These are phyloP conservation scores for Mythimna vitellina DNA, from an alignment of 2,888 invertebrate genomes.

Conservation along the genomic window DNA sequence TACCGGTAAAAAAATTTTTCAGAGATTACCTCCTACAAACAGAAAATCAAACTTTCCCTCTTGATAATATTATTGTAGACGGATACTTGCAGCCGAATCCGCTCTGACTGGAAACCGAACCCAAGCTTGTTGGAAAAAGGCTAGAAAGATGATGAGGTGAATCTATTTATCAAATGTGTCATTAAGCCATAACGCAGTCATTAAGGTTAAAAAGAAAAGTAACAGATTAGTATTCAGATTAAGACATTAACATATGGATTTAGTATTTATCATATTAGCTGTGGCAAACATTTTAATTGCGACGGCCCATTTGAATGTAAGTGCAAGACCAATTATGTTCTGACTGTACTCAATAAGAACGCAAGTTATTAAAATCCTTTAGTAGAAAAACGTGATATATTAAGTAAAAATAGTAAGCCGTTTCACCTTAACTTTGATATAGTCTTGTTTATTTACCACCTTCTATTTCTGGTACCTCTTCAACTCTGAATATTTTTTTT, in stretches of 20 bases:
- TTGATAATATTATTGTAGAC: too few species aligned
- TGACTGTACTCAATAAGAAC: neutral
- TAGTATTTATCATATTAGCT: conserved; percentile 13
- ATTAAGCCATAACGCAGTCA: conserved; percentile 15
- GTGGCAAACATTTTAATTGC: neutral
- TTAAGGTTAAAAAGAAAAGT: conserved; percentile 5
- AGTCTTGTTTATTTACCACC: too few species aligned
- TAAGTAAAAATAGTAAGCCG: too few species aligned
- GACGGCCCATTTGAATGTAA: too few species aligned
- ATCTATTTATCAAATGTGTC: neutral
- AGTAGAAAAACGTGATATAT: neutral
- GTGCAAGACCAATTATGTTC: neutral
- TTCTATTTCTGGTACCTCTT: neutral
- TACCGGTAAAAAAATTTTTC: too few species aligned
- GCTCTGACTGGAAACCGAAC: too few species aligned
- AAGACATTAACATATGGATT: conserved; percentile 14
- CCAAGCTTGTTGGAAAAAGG: too few species aligned
- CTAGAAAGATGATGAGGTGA: too few species aligned
- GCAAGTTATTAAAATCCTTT: neutral
- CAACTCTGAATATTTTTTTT: neutral
- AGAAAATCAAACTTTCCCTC: too few species aligned
- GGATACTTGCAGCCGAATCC: too few species aligned
- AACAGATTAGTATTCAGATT: conserved; percentile 12
- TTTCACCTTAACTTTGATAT: too few species aligned
- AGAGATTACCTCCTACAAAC: too few species aligned